Base-by-base conservation (phyloP, 2,113 vertebrate species). In the Limanda limanda region DNA sequence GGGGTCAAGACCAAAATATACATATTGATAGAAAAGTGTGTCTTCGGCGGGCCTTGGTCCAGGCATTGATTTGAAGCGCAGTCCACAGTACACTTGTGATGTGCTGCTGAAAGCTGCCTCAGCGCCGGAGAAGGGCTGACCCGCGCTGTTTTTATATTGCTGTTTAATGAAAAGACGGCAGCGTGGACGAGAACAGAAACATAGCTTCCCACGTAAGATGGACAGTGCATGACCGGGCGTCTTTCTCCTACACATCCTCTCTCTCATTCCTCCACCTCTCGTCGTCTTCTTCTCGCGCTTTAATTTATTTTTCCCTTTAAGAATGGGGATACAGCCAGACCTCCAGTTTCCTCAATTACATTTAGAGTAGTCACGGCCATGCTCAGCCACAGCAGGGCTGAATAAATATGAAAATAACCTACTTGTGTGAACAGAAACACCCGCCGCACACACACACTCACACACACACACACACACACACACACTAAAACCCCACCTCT, bases 61-160 rank as follows among this genome's bases (percentile, higher is more conserved):
- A 24, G 68, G 79, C 87, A 83, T 82, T 83, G 81, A 88, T 87
- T 86, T 57, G 74, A 78, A 59, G 37, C 0, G 5, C 68, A 55
- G 79, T 24, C 72, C 23, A 71, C 69, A 48, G 72, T 78, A 52
- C 68, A 78, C 81, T 81, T 80, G 73, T 85, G 82, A 85, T 85
- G 77, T 45, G 81, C 66, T 14, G 76, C 79, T 84, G 57, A 85
- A 69, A 88, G 89, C 87, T 89, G 81, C 86, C 79, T 90, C 89
- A 78, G 80, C 81, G 27, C 67, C 72, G 57, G 35, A 79, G 84
- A 85, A 92, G 21, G 82, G 91, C 91, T 93, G 91, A 94, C 88
- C 92, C 67, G 79, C 42, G 82, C 92, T 91, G 93, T 94, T 94
- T 94, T 94, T 93, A 94, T 92, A 95, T 93, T 92, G 91, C 88